Percentiles rank a stretch among this genome's conserved stretches.
Evolutionary conservation across 1,140 invertebrate species (phyloP).

Genomic region (Arctopsyche grandis): DNA sequence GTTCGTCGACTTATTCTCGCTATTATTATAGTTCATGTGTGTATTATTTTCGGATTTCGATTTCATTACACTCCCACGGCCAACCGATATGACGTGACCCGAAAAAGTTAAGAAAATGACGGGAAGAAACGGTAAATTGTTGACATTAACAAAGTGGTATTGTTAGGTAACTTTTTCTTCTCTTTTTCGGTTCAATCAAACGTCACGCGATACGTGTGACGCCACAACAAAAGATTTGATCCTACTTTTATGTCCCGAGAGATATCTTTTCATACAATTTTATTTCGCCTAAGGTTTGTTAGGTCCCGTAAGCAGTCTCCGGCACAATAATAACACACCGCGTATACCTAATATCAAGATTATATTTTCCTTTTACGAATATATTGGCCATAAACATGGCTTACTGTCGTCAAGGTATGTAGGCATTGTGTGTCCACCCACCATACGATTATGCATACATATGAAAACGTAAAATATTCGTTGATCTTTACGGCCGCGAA

Average conservation of each 20-base stretch:
- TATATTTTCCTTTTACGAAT: slow-evolving; percentile 43
- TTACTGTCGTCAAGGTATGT: slow-evolving; percentile 51
- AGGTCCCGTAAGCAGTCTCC: neutral
- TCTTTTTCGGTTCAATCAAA: slow-evolving; percentile 8
- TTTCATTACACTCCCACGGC: slow-evolving; percentile 16
- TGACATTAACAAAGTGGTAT: slow-evolving; percentile 39
- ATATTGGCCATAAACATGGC: slow-evolving; percentile 52
- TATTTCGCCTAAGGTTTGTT: neutral
- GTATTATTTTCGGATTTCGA: neutral
- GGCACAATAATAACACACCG: neutral
- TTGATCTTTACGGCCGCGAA: slow-evolving; percentile 8
- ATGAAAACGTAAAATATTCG: slow-evolving; percentile 26
- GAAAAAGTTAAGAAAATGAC: slow-evolving; percentile 32
- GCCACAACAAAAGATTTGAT: slow-evolving; percentile 30
- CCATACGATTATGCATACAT: slow-evolving; percentile 15
- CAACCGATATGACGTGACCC: slow-evolving; percentile 9
- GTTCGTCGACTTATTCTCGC: too few species aligned
- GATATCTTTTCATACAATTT: neutral
- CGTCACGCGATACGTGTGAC: slow-evolving; percentile 36
- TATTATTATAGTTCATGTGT: too few species aligned
- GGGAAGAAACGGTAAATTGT: slow-evolving; percentile 29
- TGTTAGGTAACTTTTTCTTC: slow-evolving; percentile 30
- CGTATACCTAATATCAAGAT: slow-evolving; percentile 35
- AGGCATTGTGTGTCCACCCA: slow-evolving; percentile 40
- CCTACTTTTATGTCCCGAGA: slow-evolving; percentile 22